Evolutionary conservation across 2,888 invertebrate species (phyloP).

Genomic region (Ornithoptera priamus): DNA sequence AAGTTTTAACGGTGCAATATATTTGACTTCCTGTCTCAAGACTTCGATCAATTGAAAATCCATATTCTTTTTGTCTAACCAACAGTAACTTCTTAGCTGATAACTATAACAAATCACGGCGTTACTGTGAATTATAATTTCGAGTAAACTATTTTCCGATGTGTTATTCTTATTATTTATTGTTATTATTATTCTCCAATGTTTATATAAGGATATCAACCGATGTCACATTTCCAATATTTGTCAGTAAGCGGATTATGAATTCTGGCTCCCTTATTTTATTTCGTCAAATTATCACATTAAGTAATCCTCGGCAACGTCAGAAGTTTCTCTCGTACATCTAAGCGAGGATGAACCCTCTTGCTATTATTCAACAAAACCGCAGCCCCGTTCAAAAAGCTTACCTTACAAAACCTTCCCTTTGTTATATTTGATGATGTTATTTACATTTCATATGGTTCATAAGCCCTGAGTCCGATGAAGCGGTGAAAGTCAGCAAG

Average conservation of each 20-base stretch:
- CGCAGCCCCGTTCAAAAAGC: background rate
- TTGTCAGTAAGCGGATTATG: constrained; percentile 20
- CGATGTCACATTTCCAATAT: constrained; percentile 14
- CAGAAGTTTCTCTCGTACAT: background rate
- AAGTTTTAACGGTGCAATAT: background rate
- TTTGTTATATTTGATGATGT: background rate
- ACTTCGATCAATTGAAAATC: background rate
- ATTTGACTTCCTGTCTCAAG: background rate
- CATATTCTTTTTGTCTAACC: no score
- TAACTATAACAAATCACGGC: no score
- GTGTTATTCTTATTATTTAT: background rate
- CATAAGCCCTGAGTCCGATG: background rate
- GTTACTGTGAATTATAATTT: no score
- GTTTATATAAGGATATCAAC: background rate
- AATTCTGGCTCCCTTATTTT: constrained; percentile 6
- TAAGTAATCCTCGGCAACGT: constrained; percentile 12
- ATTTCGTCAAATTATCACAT: constrained; percentile 14
- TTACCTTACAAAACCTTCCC: background rate
- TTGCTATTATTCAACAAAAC: background rate
- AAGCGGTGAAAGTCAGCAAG: no score
- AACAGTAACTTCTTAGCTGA: no score
- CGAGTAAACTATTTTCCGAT: no score
- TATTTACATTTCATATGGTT: background rate
- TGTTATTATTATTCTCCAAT: background rate
- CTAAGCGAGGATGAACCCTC: background rate